Evolutionary conservation across 2,797 vertebrate genomes (phyloP), one percentile per base, ranked within the genome.

Genomic region (Leuciscus waleckii): DNA sequence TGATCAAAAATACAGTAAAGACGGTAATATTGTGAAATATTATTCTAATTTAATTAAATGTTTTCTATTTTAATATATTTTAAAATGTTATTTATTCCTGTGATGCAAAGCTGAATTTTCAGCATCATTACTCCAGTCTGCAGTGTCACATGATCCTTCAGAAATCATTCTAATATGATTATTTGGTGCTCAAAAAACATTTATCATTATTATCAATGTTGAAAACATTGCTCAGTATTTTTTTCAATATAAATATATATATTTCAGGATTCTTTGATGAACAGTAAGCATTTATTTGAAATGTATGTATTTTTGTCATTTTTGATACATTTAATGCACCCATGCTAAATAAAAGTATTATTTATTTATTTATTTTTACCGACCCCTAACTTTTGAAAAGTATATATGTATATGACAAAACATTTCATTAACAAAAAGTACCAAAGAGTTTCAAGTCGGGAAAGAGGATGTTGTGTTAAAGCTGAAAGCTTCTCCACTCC

Each of bases 401-500:
- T 43, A 37, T 69, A n/a, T 54, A 19, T 32, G 21, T 32, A 5
- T 32, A 21, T 61, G 16, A 29, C 17, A 65, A 63, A 49, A 35
- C 21, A 14, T 19, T 75, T 19, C 10, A 35, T 49, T 8, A 65
- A 19, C 19, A 7, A 39, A 67, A 39, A 61, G 37, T 29, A 88
- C 87, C 87, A 88, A 49, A 88, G 82, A 43, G 81, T 86, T 84
- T 86, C 85, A 49, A 88, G 85, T 26, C 49, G 78, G 37, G 79
- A 85, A 41, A 35, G 56, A 23, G 87, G 79, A 85, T 79, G 58
- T 68, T 61, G 32, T 65, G 82, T 51, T 2, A 86, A 61, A 37
- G 58, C 79, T 14, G 85, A 86, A 67, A 88, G 71, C n/a, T 85
- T 80, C 79, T 88, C 82, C 23, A 88, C 87, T 17, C 87, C 87